A percentile compares a stretch with the other conserved stretches of the same genome.
Evolutionary conservation across 2,797 vertebrate species (phyloP).

Genomic region (Champsocephalus esox): DNA sequence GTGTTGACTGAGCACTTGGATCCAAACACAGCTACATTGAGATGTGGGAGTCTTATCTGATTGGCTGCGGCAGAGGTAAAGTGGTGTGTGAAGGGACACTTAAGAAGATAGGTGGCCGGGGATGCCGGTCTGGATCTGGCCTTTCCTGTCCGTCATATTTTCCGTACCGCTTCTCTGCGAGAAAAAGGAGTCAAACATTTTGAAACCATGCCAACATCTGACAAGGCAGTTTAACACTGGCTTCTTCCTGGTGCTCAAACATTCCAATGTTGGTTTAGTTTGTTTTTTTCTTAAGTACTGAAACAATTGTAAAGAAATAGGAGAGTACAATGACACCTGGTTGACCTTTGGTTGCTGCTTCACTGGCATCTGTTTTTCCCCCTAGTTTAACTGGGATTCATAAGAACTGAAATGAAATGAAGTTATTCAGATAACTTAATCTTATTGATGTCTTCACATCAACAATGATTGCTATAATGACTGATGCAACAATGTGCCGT

Average conservation of each 20-base stretch:
- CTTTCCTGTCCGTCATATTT: slow-evolving; percentile 3
- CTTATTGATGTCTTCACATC: neutral
- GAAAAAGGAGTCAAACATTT: neutral
- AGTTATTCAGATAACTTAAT: neutral
- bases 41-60: slow-evolving; percentile 40
- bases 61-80: slow-evolving; percentile 39
- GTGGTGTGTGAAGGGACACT: slow-evolving; percentile 30
- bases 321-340: neutral
- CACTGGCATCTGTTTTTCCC: neutral
- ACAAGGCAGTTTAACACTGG: neutral
- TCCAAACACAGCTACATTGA: slow-evolving; percentile 4
- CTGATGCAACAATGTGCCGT: neutral
- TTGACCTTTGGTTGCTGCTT: neutral
- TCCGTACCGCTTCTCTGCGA: neutral
- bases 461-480: neutral
- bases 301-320: neutral
- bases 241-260: neutral
- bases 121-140: slow-evolving; percentile 12
- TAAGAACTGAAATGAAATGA: slow-evolving; percentile 1
- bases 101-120: slow-evolving; percentile 1
- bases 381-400: neutral
- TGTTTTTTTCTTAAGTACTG: neutral
- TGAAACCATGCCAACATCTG: neutral
- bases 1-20: neutral
- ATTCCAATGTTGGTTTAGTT: neutral